These are phyloP conservation scores for Sminthurinus signatus DNA, from an alignment of 1,140 invertebrate genomes.

Conservation along the genomic window DNA sequence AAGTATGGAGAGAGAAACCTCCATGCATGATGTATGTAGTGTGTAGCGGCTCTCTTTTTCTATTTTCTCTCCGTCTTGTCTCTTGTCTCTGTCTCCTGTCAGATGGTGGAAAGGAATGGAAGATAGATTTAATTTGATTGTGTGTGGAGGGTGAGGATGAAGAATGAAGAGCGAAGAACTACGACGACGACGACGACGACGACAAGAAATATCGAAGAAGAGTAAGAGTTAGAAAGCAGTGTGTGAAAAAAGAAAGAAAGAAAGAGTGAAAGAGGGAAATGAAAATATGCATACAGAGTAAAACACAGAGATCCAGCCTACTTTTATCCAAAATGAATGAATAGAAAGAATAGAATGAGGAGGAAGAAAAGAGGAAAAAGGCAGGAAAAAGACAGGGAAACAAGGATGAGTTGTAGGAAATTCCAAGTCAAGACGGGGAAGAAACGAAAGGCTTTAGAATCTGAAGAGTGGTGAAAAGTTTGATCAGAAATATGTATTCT, in stretches of 20 bases:
- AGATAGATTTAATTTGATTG: conserved; percentile 11
- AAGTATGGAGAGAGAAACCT: too few species aligned
- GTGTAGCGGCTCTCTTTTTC: too few species aligned
- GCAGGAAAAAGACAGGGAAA: not conserved
- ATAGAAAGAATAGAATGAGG: not conserved
- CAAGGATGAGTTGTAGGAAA: not conserved
- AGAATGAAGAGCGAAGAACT: not conserved
- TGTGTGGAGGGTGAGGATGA: conserved; percentile 3
- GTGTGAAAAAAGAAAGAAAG: too few species aligned
- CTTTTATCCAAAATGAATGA: not conserved
- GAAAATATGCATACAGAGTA: not conserved
- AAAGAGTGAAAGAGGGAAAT: too few species aligned
- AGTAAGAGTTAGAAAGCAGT: not conserved
- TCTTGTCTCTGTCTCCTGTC: too few species aligned
- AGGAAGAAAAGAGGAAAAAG: not conserved
- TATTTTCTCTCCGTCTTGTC: too few species aligned
- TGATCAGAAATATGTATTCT: conserved; percentile 1
- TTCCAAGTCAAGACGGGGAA: not conserved
- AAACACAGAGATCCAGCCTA: not conserved
- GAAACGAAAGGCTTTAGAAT: not conserved
- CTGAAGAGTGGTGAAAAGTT: not conserved
- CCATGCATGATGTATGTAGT: too few species aligned
- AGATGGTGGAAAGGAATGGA: conserved; percentile 8
- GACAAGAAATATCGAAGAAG: not conserved
- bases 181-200: not conserved